These are phyloP conservation scores for Parascotia fuliginaria DNA, from an alignment of 2,888 invertebrate species.

Conservation along the genomic window DNA sequence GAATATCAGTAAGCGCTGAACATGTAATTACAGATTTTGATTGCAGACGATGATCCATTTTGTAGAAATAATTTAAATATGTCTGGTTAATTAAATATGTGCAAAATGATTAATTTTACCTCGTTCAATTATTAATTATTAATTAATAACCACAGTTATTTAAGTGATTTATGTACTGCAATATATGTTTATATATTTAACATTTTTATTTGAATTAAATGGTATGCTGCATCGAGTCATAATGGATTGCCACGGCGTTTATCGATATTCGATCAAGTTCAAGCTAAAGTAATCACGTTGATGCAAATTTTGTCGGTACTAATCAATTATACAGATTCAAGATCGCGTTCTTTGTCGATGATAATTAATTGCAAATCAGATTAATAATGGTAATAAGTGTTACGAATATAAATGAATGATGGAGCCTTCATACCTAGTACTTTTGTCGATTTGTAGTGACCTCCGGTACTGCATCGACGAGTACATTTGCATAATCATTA, in stretches of 20 bases:
- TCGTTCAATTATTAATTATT: too few relatives aligned
- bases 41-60: too few relatives aligned
- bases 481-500: constrained; percentile 44
- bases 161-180: too few relatives aligned
- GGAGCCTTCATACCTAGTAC: constrained; percentile 28
- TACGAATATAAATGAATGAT: constrained; percentile 19
- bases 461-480: constrained; percentile 25
- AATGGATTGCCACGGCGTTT: constrained; percentile 34
- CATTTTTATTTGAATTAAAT: constrained; percentile 23
- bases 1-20: too few relatives aligned
- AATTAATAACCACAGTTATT: too few relatives aligned
- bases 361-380: constrained; percentile 37
- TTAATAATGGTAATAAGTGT: constrained; percentile 21
- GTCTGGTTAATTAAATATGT: too few relatives aligned
- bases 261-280: constrained; percentile 38
- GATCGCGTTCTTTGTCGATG: constrained; percentile 25
- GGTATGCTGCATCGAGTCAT: constrained; percentile 26
- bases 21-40: too few relatives aligned
- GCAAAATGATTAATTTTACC: too few relatives aligned
- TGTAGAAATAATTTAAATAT: too few relatives aligned
- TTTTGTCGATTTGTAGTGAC: constrained; percentile 29
- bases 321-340: constrained; percentile 39
- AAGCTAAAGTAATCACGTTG: constrained; percentile 36
- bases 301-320: constrained; percentile 32
- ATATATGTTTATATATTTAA: not conserved